Base-by-base conservation (phyloP, 2,797 vertebrate genomes). In the Urophycis tenuis region DNA sequence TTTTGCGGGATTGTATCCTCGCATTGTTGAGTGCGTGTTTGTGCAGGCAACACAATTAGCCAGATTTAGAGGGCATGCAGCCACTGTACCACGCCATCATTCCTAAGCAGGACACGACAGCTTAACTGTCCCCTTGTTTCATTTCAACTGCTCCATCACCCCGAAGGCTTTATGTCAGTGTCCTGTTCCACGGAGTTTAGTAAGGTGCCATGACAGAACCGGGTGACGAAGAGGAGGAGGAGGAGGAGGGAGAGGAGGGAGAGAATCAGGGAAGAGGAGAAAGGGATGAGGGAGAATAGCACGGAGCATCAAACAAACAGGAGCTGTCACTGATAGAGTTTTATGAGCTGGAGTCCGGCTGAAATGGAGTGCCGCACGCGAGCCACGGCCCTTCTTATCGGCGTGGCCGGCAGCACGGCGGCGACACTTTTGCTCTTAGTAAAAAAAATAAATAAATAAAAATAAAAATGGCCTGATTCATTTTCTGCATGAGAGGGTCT, bases 401-500 rank as follows among this genome's bases (percentile, higher is more conserved):
- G 91, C 93, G 92, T 25, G 85, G 81, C 88, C 92, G 91, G 93
- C 93, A 94, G 94, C 88, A 85, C 31, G 88, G 85, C 88, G 89
- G 91, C 88, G 90, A 83, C 91, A 88, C 89, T 92, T n/a, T n/a
- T 87, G 88, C 87, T 90, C 90, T 93, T 92, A 90, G 93, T 96
- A 95, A 96, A 92, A n/a, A n/a, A n/a, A n/a, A n/a, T n/a, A n/a
- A n/a, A n/a, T n/a, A n/a, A n/a, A n/a, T n/a, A n/a, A n/a, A n/a
- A n/a, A n/a, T n/a, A n/a, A n/a, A 93, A 97, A 95, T 91, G 92
- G 92, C 92, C 93, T 93, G 95, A 95, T 96, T 96, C 93, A 95
- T 96, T 96, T 97, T 97, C 95, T 92, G 93, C 94, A 94, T 96
- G 95, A 96, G 95, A 95, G 95, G 94, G 94, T 95, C 94, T 94